phyloP scores from a whole-genome alignment of 1,140 invertebrate genomes.

The Whitmania pigra region DNA sequence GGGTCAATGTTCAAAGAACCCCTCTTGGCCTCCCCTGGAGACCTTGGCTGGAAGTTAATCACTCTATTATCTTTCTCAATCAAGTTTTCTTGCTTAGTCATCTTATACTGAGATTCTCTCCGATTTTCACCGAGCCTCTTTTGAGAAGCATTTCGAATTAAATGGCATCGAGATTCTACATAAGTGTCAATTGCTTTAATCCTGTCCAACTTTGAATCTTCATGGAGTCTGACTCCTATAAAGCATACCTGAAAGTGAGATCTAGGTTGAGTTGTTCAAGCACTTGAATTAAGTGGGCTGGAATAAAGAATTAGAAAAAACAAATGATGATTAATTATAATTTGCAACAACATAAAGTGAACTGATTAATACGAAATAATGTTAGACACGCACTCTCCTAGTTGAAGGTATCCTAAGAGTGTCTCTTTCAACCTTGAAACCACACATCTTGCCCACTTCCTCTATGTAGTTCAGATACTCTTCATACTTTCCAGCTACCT shows the following conservation, averaged over 20 bases:
- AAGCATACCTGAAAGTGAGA: not conserved
- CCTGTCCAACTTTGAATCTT: slow-evolving; percentile 1
- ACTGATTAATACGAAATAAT: not conserved
- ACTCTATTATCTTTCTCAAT: not conserved
- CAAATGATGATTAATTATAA: not conserved
- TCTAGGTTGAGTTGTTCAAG: not conserved
- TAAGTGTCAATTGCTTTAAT: not conserved
- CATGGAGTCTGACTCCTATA: not conserved
- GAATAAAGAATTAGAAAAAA: slow-evolving; percentile 1
- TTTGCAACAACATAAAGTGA: not conserved
- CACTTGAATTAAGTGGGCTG: not conserved
- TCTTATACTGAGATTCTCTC: not conserved
- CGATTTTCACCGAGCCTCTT: not conserved
- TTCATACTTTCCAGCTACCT: slow-evolving; percentile 57
- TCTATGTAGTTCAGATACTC: slow-evolving; percentile 70
- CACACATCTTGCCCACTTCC: slow-evolving; percentile 57
- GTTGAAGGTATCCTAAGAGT: slow-evolving; percentile 87
- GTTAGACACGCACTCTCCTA: slow-evolving; percentile 47
- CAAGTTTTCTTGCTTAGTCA: slow-evolving; percentile 3
- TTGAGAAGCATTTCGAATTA: not conserved
- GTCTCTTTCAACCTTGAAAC: slow-evolving; percentile 63
- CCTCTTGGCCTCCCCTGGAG: not conserved
- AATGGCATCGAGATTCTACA: not conserved
- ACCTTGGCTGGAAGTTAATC: not conserved
- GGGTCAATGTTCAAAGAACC: not conserved